Conservation (phyloP, 2,888 invertebrate species). For the Amphimallon solstitiale region DNA sequence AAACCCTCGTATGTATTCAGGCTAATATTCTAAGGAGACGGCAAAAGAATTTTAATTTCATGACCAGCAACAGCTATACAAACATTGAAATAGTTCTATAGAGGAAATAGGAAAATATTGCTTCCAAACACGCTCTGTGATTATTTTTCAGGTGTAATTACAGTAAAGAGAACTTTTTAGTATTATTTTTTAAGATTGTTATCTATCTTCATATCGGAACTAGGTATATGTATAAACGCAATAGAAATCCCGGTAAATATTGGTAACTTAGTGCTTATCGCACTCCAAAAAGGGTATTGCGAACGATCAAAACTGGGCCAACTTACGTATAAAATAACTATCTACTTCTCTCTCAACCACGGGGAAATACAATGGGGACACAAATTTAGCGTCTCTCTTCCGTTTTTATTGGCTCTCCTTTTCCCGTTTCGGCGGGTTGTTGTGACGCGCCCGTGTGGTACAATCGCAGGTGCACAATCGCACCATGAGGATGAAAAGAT, state of each 20-base stretch:
- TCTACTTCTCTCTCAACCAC: slow-evolving; percentile 3
- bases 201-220: too few species aligned
- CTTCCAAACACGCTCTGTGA: too few species aligned
- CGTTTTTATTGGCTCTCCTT: background rate
- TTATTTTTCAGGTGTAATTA: too few species aligned
- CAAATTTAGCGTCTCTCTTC: background rate
- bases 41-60: too few species aligned
- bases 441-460: slow-evolving; percentile 18
- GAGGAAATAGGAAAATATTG: too few species aligned
- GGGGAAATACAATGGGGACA: too few species aligned
- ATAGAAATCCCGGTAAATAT: background rate
- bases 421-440: background rate
- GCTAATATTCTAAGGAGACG: too few species aligned
- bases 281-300: background rate
- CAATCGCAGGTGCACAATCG: slow-evolving; percentile 16
- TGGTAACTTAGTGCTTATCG: background rate
- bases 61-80: too few species aligned
- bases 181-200: too few species aligned
- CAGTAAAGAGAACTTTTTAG: too few species aligned
- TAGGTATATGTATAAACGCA: background rate
- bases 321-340: slow-evolving; percentile 48
- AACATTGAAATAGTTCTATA: too few species aligned
- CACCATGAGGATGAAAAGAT: slow-evolving; percentile 2
- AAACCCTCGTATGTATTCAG: too few species aligned
- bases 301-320: slow-evolving; percentile 55